Conservation (phyloP, 2,113 vertebrate genomes). For the Tyto alba region DNA sequence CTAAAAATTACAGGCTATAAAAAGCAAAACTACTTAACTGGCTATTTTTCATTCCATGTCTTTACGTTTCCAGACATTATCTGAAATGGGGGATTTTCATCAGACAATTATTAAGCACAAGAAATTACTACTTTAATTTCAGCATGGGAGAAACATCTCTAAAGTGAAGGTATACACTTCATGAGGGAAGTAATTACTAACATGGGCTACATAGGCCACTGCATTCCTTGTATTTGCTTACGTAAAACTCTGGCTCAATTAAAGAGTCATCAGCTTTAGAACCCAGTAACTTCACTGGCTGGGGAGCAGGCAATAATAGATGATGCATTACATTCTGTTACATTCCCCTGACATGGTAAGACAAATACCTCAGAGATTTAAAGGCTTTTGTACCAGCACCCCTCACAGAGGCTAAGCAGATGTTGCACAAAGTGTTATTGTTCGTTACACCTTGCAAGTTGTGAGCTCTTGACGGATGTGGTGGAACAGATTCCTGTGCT, state of each 20-base stretch:
- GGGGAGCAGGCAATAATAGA: neutral
- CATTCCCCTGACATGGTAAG: neutral
- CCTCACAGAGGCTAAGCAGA: neutral
- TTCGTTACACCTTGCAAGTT: neutral
- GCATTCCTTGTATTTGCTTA: neutral
- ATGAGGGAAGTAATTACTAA: neutral
- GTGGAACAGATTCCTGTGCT: conserved; percentile 1
- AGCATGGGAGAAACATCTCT: neutral
- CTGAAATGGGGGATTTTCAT: neutral
- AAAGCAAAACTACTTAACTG: neutral
- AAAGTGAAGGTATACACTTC: neutral
- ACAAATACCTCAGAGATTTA: neutral
- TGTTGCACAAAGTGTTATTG: neutral
- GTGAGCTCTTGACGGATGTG: neutral
- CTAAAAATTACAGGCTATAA: neutral
- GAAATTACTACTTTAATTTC: neutral
- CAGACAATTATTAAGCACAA: neutral
- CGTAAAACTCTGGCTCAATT: neutral
- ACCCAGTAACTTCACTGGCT: neutral
- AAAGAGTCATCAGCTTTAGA: neutral
- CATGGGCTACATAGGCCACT: fast-evolving
- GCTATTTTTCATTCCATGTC: neutral
- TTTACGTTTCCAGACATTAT: neutral
- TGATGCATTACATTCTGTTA: neutral
- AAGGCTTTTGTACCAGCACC: neutral